A percentile compares a stretch with the other conserved stretches of the same genome.
These are phyloP conservation scores for Panopea generosa DNA, from an alignment of 2,888 invertebrate species.

Conservation along the genomic window DNA sequence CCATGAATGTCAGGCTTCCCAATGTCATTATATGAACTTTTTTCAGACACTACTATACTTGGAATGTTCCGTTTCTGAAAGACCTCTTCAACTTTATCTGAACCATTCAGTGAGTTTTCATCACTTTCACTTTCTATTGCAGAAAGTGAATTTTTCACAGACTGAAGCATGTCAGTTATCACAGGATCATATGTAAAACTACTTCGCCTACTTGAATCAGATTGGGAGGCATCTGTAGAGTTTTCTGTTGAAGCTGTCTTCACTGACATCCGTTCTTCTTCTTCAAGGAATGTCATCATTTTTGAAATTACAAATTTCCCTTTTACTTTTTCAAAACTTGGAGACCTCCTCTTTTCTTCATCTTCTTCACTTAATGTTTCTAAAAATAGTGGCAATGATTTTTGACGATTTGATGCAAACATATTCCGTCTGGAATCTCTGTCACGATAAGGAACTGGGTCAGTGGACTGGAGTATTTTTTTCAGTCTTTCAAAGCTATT, in stretches of 20 bases:
- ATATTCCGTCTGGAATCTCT: conserved; percentile 41
- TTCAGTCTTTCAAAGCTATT: conserved; percentile 60
- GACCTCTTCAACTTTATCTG: too few relatives aligned
- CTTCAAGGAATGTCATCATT: conserved; percentile 41
- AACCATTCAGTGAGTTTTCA: not conserved
- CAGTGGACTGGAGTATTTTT: conserved; percentile 42
- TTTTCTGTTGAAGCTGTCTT: conserved; percentile 20
- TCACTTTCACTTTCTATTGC: not conserved
- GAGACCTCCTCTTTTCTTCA: conserved; percentile 58
- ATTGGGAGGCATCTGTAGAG: too few relatives aligned
- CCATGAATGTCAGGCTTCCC: not conserved
- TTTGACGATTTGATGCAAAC: conserved; percentile 73
- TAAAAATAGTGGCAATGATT: conserved; percentile 77
- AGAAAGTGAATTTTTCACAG: conserved; percentile 13
- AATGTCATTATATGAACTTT: conserved; percentile 2
- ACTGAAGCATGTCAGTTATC: not conserved
- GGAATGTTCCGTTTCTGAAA: conserved; percentile 23
- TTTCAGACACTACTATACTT: conserved; percentile 59
- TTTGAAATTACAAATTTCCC: conserved; percentile 5
- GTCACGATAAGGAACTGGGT: conserved; percentile 24
- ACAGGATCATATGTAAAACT: conserved; percentile 5
- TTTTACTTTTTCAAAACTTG: conserved; percentile 31
- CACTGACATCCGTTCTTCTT: conserved; percentile 29
- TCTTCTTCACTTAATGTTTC: conserved; percentile 79
- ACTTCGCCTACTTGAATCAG: conserved; percentile 7